Evolutionary conservation across 2,113 vertebrate genomes (phyloP).

Genomic region (Anoura caudifer): DNA sequence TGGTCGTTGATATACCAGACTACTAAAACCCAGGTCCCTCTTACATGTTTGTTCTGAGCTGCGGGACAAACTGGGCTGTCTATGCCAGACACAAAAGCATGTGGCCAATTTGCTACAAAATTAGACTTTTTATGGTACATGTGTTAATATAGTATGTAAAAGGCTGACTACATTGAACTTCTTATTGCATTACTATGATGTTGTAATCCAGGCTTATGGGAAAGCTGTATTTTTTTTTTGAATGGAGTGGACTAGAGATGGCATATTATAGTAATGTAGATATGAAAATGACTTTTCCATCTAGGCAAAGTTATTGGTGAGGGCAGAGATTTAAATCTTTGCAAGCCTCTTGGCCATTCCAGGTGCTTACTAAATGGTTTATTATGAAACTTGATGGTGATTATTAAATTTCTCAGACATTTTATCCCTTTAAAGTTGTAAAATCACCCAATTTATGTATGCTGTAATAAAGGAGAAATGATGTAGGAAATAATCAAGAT

Average conservation of each 20-base stretch:
- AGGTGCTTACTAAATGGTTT: conserved; percentile 31
- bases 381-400: conserved; percentile 31
- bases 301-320: not conserved
- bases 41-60: not conserved
- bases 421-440: conserved; percentile 21
- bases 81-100: not conserved
- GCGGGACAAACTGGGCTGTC: not conserved
- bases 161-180: not conserved
- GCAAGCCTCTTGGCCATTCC: not conserved
- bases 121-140: not conserved
- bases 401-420: conserved; percentile 49
- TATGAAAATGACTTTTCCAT: conserved; percentile 22
- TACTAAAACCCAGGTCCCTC: not conserved
- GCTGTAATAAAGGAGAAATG: conserved; percentile 34
- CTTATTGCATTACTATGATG: not conserved
- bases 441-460: conserved; percentile 29
- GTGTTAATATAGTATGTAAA: not conserved
- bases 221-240: conserved; percentile 25
- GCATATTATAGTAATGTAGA: not conserved
- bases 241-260: not conserved
- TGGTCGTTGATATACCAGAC: conserved; percentile 35
- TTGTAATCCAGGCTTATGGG: not conserved
- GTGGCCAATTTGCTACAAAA: not conserved
- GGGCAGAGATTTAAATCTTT: conserved; percentile 8
- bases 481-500: not conserved